Conservation (phyloP, 2,888 invertebrate species). For the Cremastinae sp. region DNA sequence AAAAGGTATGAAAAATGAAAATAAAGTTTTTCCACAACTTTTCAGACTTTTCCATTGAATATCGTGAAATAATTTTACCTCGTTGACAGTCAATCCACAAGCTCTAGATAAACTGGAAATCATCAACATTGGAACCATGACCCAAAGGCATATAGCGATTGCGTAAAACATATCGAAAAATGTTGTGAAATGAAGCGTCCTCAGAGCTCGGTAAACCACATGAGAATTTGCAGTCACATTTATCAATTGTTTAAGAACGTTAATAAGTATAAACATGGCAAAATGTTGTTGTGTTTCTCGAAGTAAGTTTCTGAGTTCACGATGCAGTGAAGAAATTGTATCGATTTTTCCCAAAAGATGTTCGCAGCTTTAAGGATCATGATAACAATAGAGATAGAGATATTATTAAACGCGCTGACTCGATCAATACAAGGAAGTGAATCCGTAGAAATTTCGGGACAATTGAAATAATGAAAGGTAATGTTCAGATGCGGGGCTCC, state of each 20-base stretch:
- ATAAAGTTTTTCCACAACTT: too few species aligned
- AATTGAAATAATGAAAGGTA: too few species aligned
- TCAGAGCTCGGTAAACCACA: conserved; percentile 1
- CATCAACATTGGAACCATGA: not conserved
- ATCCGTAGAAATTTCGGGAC: too few species aligned
- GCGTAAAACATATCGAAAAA: not conserved
- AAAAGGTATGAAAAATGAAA: not conserved
- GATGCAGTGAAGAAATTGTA: conserved; percentile 32
- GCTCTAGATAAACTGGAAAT: conserved; percentile 19
- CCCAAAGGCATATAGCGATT: not conserved
- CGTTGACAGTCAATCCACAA: conserved; percentile 32
- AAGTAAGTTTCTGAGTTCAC: conserved; percentile 22
- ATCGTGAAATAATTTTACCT: conserved; percentile 7
- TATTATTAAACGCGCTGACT: too few species aligned
- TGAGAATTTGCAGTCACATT: not conserved
- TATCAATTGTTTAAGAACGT: conserved; percentile 5
- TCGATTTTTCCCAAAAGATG: not conserved
- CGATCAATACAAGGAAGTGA: too few species aligned
- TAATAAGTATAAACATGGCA: conserved; percentile 13
- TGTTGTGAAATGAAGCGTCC: not conserved
- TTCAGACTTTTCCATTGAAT: too few species aligned
- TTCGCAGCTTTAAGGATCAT: conserved; percentile 25
- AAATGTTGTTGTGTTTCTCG: conserved; percentile 24
- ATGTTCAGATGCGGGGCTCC: too few species aligned
- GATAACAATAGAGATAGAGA: conserved; percentile 18